A percentile compares a stretch with the other conserved stretches of the same genome.
phyloP scores from a whole-genome alignment of 1,140 invertebrate species.

The Uloborus diversus region DNA sequence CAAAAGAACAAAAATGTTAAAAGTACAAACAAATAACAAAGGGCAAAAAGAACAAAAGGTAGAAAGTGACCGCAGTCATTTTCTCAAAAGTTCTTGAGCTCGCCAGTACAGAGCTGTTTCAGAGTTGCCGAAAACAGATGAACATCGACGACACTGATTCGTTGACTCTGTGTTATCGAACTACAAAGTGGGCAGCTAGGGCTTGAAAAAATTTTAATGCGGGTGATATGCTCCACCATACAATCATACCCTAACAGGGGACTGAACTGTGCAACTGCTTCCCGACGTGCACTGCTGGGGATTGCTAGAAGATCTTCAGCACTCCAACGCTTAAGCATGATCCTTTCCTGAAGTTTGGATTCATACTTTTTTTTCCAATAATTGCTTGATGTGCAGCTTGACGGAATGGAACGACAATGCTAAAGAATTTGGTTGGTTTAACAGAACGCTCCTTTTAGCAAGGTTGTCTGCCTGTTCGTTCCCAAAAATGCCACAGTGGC shows the following conservation, averaged over 20 bases:
- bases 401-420: not conserved
- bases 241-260: not conserved
- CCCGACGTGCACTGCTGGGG: not conserved
- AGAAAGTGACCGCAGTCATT: not conserved
- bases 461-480: too few relatives aligned
- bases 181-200: not conserved
- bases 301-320: not conserved
- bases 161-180: not conserved
- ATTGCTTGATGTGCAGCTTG: not conserved
- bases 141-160: not conserved
- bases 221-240: not conserved
- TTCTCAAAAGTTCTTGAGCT: not conserved
- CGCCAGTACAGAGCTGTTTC: not conserved
- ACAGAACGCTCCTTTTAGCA: not conserved
- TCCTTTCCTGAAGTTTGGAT: not conserved
- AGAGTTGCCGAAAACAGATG: not conserved
- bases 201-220: not conserved
- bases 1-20: too few relatives aligned
- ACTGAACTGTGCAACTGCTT: not conserved
- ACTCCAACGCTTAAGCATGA: not conserved
- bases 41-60: not conserved
- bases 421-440: not conserved
- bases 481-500: too few relatives aligned
- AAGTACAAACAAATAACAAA: too few relatives aligned
- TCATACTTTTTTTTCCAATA: not conserved